Conservation (phyloP, 23 tunicate species). For the Corella eumyota region DNA sequence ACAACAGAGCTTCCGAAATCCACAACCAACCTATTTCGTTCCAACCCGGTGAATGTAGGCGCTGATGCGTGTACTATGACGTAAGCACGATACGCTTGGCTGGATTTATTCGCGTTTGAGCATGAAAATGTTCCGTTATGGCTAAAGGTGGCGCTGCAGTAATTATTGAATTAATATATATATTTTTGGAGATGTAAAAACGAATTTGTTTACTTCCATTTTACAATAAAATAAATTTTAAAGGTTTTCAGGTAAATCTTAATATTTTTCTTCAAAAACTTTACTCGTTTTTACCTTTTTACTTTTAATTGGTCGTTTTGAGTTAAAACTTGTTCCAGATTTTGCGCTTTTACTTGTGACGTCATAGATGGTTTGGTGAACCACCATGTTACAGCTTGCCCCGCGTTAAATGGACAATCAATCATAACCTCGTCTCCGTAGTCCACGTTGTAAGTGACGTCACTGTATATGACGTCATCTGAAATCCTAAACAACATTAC, state of each 20-base stretch:
- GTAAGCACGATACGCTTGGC: not conserved
- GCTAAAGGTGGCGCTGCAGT: constrained; percentile 5
- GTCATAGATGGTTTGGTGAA: not conserved
- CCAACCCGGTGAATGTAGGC: constrained; percentile 8
- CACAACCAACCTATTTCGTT: constrained; percentile 4
- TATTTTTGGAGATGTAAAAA: too few species aligned
- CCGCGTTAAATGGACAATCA: constrained; percentile 10
- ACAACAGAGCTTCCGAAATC: constrained; percentile 19
- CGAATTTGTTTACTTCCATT: too few species aligned
- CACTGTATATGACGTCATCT: too few species aligned
- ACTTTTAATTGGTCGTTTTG: too few species aligned
- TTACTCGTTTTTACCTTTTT: too few species aligned
- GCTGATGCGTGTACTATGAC: constrained; percentile 3
- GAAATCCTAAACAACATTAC: too few species aligned
- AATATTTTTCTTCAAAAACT: too few species aligned
- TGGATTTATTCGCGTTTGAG: not conserved
- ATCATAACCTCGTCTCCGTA: constrained; percentile 11
- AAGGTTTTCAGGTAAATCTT: too few species aligned
- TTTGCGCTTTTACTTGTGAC: too few species aligned
- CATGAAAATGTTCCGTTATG: constrained; percentile 43
- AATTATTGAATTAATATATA: too few species aligned
- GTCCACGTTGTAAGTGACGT: not conserved
- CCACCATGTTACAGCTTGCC: constrained; percentile 4
- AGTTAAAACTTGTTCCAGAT: too few species aligned
- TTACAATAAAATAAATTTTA: too few species aligned